phyloP scores from a whole-genome alignment of 2,797 vertebrate species.

The Syngnathus rostellatus region DNA sequence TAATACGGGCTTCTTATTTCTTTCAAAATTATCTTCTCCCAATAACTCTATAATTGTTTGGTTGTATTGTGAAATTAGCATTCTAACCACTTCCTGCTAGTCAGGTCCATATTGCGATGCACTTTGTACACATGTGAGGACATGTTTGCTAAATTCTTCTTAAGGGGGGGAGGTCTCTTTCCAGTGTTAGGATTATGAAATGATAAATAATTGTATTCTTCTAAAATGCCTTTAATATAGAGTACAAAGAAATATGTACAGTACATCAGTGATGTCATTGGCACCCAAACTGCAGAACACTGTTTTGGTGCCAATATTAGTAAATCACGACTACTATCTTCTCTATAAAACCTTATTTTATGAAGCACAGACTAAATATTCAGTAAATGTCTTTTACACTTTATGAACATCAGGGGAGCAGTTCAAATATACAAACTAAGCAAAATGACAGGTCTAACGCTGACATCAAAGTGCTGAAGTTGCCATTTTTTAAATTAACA shows the following conservation, averaged over 20 bases:
- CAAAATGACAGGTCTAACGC: slow-evolving; percentile 43
- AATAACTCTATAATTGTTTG: no score
- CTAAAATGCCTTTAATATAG: background rate
- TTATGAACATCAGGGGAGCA: slow-evolving; percentile 53
- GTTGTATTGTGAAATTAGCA: no score
- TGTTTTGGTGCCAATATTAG: background rate
- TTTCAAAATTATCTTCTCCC: no score
- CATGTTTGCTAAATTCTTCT: no score
- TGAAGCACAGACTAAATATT: slow-evolving; percentile 69
- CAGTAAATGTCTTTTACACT: slow-evolving; percentile 68
- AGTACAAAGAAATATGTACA: background rate
- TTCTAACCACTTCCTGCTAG: no score
- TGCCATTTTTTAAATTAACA: slow-evolving; percentile 46
- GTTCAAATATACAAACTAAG: slow-evolving; percentile 62
- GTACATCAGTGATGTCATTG: background rate
- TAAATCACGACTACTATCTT: slow-evolving; percentile 24
- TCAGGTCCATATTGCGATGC: no score
- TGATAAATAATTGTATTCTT: background rate
- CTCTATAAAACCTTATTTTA: slow-evolving; percentile 68
- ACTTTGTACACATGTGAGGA: no score
- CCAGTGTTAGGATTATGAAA: background rate
- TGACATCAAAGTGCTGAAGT: slow-evolving; percentile 62
- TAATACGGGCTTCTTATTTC: no score
- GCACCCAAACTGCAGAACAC: background rate
- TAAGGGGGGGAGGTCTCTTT: background rate